Base-by-base conservation (phyloP, 2,888 invertebrate genomes). In the Phortica magna region DNA sequence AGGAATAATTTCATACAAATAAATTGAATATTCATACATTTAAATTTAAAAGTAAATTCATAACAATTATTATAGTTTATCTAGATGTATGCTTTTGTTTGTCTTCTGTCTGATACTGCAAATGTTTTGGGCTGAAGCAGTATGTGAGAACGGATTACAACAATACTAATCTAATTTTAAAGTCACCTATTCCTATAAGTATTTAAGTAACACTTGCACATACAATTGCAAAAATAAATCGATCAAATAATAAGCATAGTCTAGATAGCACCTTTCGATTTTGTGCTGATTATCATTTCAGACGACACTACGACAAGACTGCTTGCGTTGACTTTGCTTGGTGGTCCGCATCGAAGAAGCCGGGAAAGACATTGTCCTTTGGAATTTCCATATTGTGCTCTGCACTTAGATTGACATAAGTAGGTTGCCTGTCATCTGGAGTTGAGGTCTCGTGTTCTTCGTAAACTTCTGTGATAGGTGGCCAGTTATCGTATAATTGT, bases 401-500 rank as follows among this genome's bases (percentile, higher is more conserved):
- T 1, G 93, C 91, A 22, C 93, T 92, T 57, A 93, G 92, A 84
- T 93, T 93, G 1, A 93, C 92, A 73, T 92, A 92, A 41, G 92
- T 92, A 19, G 91, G 91, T 1, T 93, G 22, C n/a, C 31, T 6
- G n/a, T 81, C 43, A 57, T 79, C 76, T 90, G 91, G 12, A 88
- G 91, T 59, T 43, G 79, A 31, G 3, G 71, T 72, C 41, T 92
- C 91, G 78, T 89, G 91, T 59, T 91, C 91, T 77, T 93, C 92
- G 2, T 90, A 91, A 0, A 82, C 82, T 39, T 90, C 85, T 0
- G 93, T 92, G 43, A 94, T 84, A 7, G 94, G 93, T 57, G 97
- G 95, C 95, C 95, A 95, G 83, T 94, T 94, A 0, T 93, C 90
- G 81, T 94, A 93, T 14, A 90, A 90, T 17, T 93, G 91, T 80